phyloP scores from a whole-genome alignment of 2,888 invertebrate species.

The Tetheella fluctuosa region DNA sequence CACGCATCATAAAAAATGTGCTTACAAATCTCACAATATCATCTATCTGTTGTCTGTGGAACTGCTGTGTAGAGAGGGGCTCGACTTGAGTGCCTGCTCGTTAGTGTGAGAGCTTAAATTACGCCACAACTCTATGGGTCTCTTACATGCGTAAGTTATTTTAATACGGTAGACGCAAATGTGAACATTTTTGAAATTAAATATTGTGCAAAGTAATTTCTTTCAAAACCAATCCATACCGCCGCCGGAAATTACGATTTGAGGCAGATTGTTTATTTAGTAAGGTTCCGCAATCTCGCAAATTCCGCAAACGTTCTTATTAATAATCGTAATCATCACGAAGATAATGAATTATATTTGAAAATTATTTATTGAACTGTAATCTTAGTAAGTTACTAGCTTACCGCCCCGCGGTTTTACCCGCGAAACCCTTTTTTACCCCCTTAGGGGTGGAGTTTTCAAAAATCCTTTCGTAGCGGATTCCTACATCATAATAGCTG shows the following conservation, averaged over 20 bases:
- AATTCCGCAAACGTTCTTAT: not conserved
- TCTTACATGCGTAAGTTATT: conserved; percentile 66
- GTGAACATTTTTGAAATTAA: conserved; percentile 30
- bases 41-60: conserved; percentile 54
- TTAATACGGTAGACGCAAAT: conserved; percentile 45
- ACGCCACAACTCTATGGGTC: conserved; percentile 58
- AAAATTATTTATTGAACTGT: too few species aligned
- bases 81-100: conserved; percentile 72
- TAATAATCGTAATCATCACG: not conserved
- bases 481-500: too few species aligned
- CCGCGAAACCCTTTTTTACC: too few species aligned
- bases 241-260: not conserved
- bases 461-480: too few species aligned
- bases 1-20: conserved; percentile 63
- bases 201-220: not conserved
- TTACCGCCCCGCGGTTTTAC: too few species aligned
- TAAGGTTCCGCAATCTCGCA: not conserved
- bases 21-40: conserved; percentile 73
- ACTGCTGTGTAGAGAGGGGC: conserved; percentile 57
- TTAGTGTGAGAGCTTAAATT: conserved; percentile 76
- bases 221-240: not conserved
- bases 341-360: too few species aligned
- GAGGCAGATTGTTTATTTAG: not conserved
- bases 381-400: too few species aligned
- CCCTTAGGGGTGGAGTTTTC: too few species aligned